A percentile compares a stretch with the other conserved stretches of the same genome.
Conservation (phyloP, 2,888 invertebrate genomes). For the Patella pellucida region DNA sequence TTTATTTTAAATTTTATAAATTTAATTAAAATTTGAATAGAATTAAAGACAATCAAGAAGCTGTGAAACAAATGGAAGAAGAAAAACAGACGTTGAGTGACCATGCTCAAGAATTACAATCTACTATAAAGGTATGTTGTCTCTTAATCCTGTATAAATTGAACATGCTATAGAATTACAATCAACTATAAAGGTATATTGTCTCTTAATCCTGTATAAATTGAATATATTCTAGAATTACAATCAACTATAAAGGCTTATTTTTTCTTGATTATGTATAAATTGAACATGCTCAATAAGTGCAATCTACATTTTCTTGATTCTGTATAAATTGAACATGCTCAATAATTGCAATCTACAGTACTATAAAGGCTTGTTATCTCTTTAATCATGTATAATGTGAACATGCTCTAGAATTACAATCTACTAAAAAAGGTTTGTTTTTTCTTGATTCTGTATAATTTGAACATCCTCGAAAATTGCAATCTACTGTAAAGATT, state of each 20-base stretch:
- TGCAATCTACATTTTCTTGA: conserved; percentile 62
- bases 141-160: conserved; percentile 35
- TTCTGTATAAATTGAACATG: conserved; percentile 63
- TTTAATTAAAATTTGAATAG: conserved; percentile 43
- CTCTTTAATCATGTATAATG: conserved; percentile 16
- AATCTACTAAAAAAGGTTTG: conserved; percentile 69
- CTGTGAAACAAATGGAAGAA: conserved; percentile 69
- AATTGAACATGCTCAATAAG: conserved; percentile 70
- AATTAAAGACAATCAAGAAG: conserved; percentile 66
- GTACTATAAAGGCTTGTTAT: conserved; percentile 66
- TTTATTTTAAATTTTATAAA: too few species aligned
- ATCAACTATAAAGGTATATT: conserved; percentile 68
- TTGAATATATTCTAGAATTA: too few species aligned
- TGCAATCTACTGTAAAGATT: conserved; percentile 70
- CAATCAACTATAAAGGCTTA: too few species aligned
- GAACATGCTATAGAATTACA: conserved; percentile 71
- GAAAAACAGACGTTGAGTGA: conserved; percentile 71
- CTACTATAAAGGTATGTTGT: conserved; percentile 67
- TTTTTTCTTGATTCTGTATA: not conserved
- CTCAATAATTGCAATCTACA: conserved; percentile 69
- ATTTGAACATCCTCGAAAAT: conserved; percentile 70
- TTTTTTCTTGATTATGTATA: too few species aligned
- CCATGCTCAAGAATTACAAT: conserved; percentile 70
- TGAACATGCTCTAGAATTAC: conserved; percentile 70
- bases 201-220: too few species aligned